phyloP scores from a whole-genome alignment of 1,140 invertebrate species.

The Ptiloglossa arizonensis region DNA sequence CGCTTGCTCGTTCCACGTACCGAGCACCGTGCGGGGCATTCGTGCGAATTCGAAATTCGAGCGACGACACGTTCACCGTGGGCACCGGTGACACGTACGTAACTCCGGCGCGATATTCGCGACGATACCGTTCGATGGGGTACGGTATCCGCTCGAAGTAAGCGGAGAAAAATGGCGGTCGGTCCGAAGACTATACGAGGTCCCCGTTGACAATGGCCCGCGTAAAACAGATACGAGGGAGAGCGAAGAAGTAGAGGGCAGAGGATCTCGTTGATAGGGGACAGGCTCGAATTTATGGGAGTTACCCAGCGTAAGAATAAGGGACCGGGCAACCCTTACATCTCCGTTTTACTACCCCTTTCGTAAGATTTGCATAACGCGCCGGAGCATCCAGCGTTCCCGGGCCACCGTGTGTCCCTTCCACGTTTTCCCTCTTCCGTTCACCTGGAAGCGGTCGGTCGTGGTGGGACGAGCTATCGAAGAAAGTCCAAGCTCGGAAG shows the following conservation, averaged over 20 bases:
- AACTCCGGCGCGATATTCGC: conserved; percentile 10
- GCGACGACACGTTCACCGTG: too few species aligned
- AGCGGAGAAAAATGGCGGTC: neutral
- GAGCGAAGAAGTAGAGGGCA: neutral
- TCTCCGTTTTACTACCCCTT: conserved; percentile 60
- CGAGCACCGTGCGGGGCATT: too few species aligned
- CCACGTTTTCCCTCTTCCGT: neutral
- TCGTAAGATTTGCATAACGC: conserved; percentile 70
- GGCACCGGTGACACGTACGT: conserved; percentile 8
- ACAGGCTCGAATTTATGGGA: conserved; percentile 67
- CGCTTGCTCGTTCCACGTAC: too few species aligned
- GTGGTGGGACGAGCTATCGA: neutral
- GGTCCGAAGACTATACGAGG: conserved; percentile 13
- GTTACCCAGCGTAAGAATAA: conserved; percentile 67
- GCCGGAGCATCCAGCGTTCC: neutral
- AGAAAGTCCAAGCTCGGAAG: too few species aligned
- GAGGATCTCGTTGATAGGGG: conserved; percentile 70
- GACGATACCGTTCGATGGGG: conserved; percentile 1
- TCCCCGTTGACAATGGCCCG: conserved; percentile 57
- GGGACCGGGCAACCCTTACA: conserved; percentile 59
- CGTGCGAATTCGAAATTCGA: too few species aligned
- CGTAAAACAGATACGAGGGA: conserved; percentile 62
- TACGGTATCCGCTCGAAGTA: conserved; percentile 19
- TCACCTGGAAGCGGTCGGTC: neutral
- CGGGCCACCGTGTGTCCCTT: neutral